These are phyloP conservation scores for Parnassius glacialis DNA, from an alignment of 2,888 invertebrate genomes.

Conservation along the genomic window DNA sequence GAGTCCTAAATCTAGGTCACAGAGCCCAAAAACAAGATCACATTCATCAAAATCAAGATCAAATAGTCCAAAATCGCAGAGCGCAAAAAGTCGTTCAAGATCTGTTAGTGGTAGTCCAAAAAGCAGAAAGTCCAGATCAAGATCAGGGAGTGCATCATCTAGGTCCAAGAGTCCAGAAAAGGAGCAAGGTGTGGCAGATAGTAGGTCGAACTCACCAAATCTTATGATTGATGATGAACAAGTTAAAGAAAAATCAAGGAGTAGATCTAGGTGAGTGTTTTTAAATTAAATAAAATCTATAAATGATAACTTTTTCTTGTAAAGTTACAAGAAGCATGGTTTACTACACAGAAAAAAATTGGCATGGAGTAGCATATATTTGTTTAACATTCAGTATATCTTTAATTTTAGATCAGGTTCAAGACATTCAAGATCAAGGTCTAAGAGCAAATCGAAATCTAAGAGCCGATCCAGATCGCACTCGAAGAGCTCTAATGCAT, in stretches of 20 bases:
- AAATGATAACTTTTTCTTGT: no score
- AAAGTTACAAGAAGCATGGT: no score
- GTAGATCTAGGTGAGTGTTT: conserved; percentile 58
- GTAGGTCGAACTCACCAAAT: conserved; percentile 77
- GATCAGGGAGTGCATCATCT: conserved; percentile 55
- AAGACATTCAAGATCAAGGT: conserved; percentile 62
- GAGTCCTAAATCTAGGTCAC: conserved; percentile 50
- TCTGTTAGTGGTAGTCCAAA: conserved; percentile 73
- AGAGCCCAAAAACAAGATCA: conserved; percentile 55
- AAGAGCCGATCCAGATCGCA: conserved; percentile 69
- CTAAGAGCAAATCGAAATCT: conserved; percentile 69
- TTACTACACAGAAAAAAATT: no score
- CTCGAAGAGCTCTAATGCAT: conserved; percentile 65
- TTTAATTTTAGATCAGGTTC: conserved; percentile 56
- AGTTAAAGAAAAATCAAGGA: conserved; percentile 61
- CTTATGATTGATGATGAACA: conserved; percentile 77
- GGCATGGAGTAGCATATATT: no score
- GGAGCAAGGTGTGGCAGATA: conserved; percentile 61
- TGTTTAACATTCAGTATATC: not conserved
- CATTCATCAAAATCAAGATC: conserved; percentile 52
- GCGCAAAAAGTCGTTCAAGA: conserved; percentile 54
- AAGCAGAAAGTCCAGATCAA: conserved; percentile 51
- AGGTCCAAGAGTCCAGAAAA: conserved; percentile 59
- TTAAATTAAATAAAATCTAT: no score
- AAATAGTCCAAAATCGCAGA: conserved; percentile 41